These are phyloP conservation scores for Diadophis punctatus DNA, from an alignment of 2,113 vertebrate species.

Conservation along the genomic window DNA sequence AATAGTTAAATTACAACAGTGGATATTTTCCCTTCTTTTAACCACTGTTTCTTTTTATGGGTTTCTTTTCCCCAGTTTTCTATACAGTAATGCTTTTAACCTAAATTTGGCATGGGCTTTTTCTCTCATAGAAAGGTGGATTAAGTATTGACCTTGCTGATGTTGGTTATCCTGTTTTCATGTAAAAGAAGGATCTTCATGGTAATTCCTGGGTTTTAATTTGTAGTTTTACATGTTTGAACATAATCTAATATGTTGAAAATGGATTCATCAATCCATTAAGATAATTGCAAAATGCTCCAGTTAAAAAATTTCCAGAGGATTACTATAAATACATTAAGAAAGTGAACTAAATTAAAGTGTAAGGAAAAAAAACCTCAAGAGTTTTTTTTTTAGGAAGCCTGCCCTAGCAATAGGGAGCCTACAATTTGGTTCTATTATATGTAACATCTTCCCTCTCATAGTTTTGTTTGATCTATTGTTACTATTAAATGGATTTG, in stretches of 20 bases:
- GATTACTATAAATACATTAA: background rate
- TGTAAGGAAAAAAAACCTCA: background rate
- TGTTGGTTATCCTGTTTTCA: background rate
- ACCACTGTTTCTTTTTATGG: background rate
- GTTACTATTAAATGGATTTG: background rate
- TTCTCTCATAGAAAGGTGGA: background rate
- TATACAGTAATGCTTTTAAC: background rate
- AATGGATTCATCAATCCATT: background rate
- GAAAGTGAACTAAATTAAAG: background rate
- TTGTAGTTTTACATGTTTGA: background rate
- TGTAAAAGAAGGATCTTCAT: background rate
- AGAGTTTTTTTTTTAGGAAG: background rate
- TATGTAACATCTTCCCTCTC: background rate
- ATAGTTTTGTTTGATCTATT: background rate
- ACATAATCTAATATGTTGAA: too few species aligned
- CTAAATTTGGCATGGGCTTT: background rate
- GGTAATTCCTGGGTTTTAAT: background rate
- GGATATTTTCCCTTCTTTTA: background rate
- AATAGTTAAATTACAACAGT: background rate
- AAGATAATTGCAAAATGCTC: background rate
- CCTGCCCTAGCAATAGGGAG: background rate
- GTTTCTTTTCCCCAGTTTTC: background rate
- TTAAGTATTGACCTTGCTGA: background rate
- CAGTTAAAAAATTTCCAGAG: background rate
- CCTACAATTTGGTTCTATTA: background rate